Conservation (phyloP, 2,113 vertebrate genomes). For the Haemorhous mexicanus region DNA sequence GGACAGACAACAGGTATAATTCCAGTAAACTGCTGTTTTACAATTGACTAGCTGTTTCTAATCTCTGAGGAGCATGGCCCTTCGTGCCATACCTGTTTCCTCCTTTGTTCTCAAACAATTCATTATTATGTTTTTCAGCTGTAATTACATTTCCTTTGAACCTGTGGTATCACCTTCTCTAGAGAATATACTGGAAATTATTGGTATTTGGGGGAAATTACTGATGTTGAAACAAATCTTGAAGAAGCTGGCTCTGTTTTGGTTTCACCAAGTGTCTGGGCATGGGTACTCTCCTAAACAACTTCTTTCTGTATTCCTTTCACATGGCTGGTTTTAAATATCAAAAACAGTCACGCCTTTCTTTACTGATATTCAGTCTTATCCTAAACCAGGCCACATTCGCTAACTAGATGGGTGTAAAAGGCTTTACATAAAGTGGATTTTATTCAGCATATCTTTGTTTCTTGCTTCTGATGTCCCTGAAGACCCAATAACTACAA, state of each 20-base stretch:
- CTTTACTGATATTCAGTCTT: not conserved
- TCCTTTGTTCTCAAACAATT: not conserved
- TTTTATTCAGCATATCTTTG: slow-evolving; percentile 69
- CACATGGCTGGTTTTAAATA: not conserved
- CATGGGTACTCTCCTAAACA: not conserved
- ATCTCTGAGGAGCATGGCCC: not conserved
- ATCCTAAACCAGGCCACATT: not conserved
- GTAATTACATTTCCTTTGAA: slow-evolving; percentile 15
- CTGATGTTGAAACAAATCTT: not conserved
- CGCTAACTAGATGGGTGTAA: slow-evolving; percentile 36
- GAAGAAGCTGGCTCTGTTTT: not conserved
- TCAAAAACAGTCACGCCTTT: not conserved
- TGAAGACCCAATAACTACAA: slow-evolving; percentile 72
- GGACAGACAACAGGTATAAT: not conserved
- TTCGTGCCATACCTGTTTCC: not conserved
- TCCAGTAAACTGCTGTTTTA: not conserved
- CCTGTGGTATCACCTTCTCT: not conserved
- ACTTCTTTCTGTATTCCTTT: not conserved
- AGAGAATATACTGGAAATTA: not conserved
- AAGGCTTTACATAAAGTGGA: slow-evolving; percentile 48
- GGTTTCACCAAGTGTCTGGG: not conserved
- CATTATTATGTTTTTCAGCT: not conserved
- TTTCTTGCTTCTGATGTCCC: slow-evolving; percentile 68
- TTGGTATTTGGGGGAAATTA: not conserved
- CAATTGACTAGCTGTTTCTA: not conserved